Evolutionary conservation across 2,113 vertebrate genomes (phyloP), one percentile per base, ranked within the genome.

Genomic region (Oostethus manadensis): DNA sequence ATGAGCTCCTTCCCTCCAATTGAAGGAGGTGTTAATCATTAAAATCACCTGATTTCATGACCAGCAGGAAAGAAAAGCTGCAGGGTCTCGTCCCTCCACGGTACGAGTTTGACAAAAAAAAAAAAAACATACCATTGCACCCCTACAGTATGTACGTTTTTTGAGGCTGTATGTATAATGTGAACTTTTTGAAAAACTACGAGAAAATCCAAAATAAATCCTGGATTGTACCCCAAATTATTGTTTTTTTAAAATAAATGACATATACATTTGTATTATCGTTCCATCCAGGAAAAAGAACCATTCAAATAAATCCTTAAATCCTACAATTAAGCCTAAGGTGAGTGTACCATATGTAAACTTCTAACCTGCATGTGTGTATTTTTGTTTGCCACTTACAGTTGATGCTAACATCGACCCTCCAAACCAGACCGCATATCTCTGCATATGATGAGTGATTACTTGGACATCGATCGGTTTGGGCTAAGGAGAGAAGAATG

Each of bases 341-440:
- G 5, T 26, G 23, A 26, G 23, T 26, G 23, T 26, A 26, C 3
- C 2, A 5, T 26, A 26, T 26, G 23, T 26, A 26, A 26, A 26
- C 23, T 26, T 26, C 23, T 26, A 26, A 26, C 23, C 23, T 26
- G 4, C 23, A 33, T 18, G 26, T 53, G 17, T n/a, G 17, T 35
- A 33, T 35, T 13, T 15, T 10, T 42, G 38, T 49, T 14, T 55
- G 43, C 54, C 61, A 93, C 93, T 93, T 81, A 98, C 96, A 70
- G 96, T 98, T 67, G 96, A 98, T 64, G 96, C 96, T 81, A 98
- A 75, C 96, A 98, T 98, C n/a, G 96, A 98, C 76, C 96, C 96
- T 82, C 96, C 96, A 73, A 98, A 98, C 96, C 96, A 98, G 79
- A 98, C 96, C 1, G 96, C 96, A 0, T 98, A 98, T 90, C 96